phyloP scores from a whole-genome alignment of 2,113 vertebrate genomes.

The Mystacornis crossleyi region DNA sequence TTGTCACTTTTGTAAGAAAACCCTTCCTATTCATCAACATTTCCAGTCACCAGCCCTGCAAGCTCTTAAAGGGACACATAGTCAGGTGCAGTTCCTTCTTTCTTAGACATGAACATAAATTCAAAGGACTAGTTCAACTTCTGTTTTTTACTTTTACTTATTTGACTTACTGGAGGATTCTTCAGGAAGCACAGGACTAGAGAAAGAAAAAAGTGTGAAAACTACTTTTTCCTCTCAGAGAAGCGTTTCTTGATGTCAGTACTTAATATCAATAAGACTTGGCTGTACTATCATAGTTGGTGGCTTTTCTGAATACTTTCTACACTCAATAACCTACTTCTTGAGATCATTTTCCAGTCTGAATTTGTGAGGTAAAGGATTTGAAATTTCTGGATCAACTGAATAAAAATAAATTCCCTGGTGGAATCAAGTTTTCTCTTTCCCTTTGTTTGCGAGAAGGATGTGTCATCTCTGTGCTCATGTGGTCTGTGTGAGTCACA shows the following conservation, averaged over 20 bases:
- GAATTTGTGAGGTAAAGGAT: background rate
- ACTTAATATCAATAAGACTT: background rate
- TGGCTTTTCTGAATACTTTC: background rate
- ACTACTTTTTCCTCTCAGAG: background rate
- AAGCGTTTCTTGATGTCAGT: background rate
- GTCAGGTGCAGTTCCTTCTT: background rate
- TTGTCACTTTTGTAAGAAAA: background rate
- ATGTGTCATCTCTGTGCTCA: background rate
- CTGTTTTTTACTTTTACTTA: background rate
- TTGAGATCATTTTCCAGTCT: background rate
- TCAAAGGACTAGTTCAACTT: background rate
- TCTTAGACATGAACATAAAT: background rate
- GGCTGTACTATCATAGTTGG: background rate
- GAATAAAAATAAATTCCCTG: background rate
- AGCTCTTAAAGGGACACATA: background rate
- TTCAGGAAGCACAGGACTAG: background rate
- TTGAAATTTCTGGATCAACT: background rate
- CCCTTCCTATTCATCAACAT: background rate
- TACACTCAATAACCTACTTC: background rate
- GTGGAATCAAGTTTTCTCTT: background rate
- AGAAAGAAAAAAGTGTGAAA: background rate
- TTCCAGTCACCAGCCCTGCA: background rate
- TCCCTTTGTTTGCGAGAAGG: background rate
- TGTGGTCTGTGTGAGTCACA: background rate
- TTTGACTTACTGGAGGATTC: background rate